Percentiles rank a stretch among this genome's conserved stretches.
These are phyloP conservation scores for Acromyrmex echinatior DNA, from an alignment of 1,140 invertebrate genomes.

Conservation along the genomic window DNA sequence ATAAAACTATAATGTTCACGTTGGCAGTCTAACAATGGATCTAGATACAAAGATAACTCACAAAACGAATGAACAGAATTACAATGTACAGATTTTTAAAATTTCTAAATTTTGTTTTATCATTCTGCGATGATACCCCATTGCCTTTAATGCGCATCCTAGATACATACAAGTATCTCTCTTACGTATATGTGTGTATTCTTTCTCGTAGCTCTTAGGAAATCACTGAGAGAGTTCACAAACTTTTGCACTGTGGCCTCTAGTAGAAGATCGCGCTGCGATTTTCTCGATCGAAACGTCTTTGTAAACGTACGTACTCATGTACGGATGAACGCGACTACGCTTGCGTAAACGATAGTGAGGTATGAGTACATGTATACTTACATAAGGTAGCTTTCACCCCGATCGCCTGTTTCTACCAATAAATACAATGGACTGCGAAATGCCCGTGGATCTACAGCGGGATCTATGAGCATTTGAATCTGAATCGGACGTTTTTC, in stretches of 20 bases:
- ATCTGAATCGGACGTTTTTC: constrained; percentile 79
- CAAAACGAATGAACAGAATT: too few relatives aligned
- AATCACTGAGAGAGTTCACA: background rate
- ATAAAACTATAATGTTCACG: too few relatives aligned
- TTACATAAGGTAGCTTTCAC: constrained; percentile 60
- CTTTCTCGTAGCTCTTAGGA: background rate
- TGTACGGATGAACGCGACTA: constrained; percentile 53
- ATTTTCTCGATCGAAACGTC: constrained; percentile 27
- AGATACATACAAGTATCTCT: too few relatives aligned
- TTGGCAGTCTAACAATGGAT: too few relatives aligned
- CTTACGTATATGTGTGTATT: background rate
- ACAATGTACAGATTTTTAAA: background rate
- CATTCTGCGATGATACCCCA: background rate
- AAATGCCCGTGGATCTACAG: constrained; percentile 70
- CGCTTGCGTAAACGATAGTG: constrained; percentile 22
- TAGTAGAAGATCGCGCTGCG: background rate
- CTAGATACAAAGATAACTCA: too few relatives aligned
- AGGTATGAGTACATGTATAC: constrained; percentile 57
- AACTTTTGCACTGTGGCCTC: constrained; percentile 34
- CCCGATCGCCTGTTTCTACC: constrained; percentile 65
- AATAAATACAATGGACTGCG: constrained; percentile 79
- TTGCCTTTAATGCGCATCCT: background rate
- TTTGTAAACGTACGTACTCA: constrained; percentile 53
- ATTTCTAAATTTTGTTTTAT: background rate
- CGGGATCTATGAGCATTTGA: constrained; percentile 80